A percentile compares a stretch with the other conserved stretches of the same genome.
phyloP scores from a whole-genome alignment of 1,140 invertebrate species.

The Eciton burchellii region DNA sequence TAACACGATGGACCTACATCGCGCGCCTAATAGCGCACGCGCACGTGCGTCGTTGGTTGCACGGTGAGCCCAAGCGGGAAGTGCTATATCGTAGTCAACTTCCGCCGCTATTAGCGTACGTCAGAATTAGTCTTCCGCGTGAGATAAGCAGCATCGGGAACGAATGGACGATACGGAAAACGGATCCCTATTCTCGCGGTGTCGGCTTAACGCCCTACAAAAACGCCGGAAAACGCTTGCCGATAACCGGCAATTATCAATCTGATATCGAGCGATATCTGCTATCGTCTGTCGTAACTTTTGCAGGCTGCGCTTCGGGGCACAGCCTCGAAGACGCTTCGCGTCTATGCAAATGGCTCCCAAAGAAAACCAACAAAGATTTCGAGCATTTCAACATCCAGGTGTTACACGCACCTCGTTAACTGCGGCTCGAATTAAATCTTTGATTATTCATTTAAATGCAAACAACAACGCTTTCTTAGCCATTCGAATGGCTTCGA shows the following conservation, averaged over 20 bases:
- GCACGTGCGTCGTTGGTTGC: slow-evolving; percentile 69
- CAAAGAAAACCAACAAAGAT: no score
- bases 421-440: no score
- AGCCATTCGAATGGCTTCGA: no score
- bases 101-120: slow-evolving; percentile 76
- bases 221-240: background rate
- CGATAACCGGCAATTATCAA: slow-evolving; percentile 4
- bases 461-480: no score
- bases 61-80: slow-evolving; percentile 68
- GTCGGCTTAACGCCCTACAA: background rate
- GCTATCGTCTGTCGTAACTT: no score
- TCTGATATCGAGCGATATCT: background rate
- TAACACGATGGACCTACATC: slow-evolving; percentile 29
- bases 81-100: slow-evolving; percentile 73
- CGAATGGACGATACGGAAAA: slow-evolving; percentile 55
- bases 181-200: background rate
- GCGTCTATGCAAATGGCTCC: no score
- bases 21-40: slow-evolving; percentile 49
- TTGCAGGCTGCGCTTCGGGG: no score
- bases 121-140: slow-evolving; percentile 75
- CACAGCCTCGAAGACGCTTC: no score
- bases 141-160: slow-evolving; percentile 68
- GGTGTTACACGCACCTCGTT: no score
- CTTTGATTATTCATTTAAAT: no score
- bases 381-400: no score